phyloP scores from a whole-genome alignment of 2,113 vertebrate species.

The Chunga burmeisteri region DNA sequence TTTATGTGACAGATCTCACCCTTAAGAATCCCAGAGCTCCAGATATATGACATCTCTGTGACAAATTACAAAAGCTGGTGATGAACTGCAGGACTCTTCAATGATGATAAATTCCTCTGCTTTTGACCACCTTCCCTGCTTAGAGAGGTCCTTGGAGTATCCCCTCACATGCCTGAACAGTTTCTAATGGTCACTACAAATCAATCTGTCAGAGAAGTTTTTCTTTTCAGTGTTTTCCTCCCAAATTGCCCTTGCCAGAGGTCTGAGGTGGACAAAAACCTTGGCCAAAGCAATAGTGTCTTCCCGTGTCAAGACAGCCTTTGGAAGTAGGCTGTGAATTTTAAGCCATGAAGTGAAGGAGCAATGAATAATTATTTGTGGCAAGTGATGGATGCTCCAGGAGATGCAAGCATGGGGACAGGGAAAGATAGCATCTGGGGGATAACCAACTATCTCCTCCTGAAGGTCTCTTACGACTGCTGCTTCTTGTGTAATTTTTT shows the following conservation, averaged over 20 bases:
- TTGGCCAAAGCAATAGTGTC: not conserved
- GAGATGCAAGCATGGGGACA: not conserved
- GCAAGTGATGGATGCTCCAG: not conserved
- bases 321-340: not conserved
- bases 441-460: not conserved
- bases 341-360: not conserved
- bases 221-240: not conserved
- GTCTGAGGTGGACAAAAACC: not conserved
- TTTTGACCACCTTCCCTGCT: not conserved
- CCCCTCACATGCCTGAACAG: not conserved
- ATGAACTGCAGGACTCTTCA: constrained; percentile 7
- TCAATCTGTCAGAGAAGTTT: constrained; percentile 29
- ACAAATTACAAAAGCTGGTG: constrained; percentile 30
- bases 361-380: not conserved
- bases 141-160: constrained; percentile 20
- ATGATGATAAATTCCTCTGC: constrained; percentile 34
- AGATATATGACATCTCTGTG: not conserved
- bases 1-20: constrained; percentile 47
- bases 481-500: not conserved
- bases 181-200: constrained; percentile 44
- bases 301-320: not conserved
- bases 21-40: constrained; percentile 23
- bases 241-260: not conserved
- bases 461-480: not conserved
- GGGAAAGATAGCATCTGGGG: not conserved